Base-by-base conservation (phyloP, 2,888 invertebrate genomes). In the Acanthosepion lycidas region DNA sequence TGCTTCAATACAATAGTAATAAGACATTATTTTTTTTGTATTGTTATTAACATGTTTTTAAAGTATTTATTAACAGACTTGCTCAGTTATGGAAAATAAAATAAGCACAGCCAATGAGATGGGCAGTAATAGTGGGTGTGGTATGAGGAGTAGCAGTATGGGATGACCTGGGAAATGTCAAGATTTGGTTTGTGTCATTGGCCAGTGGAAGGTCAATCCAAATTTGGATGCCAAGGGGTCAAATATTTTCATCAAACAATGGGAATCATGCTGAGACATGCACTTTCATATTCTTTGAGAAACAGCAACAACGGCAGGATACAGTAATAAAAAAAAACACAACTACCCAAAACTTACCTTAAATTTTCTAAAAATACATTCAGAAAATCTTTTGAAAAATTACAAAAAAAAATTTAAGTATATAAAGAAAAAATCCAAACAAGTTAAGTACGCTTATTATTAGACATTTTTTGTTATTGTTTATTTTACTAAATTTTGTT, bases 191-290 rank as follows among this genome's bases (percentile, higher is more conserved):
- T 78, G 78, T 33, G 33, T 78, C 78, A 78, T 78, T 78, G 78
- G 78, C 78, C 78, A 78, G 33, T 78, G 78, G 78, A 78, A 78
- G 78, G 78, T 78, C 78, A 78, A 33, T n/a, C 78, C 78, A 78
- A 78, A 78, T 33, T 78, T 78, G n/a, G 78, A 78, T 33, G 78
- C 78, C 78, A 78, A 78, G 78, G 33, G 78, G n/a, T 78, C 78
- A n/a, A 78, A 78, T 78, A 78, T 78, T 78, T 78, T 78, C 15
- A 78, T 78, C 33, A 33, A 78, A 78, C 78, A 78, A 78, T 78
- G 12, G 78, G 78, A n/a, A 78, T 33, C 78, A 33, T 33, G 78
- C 78, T 78, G 78, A 78, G 78, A 78, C n/a, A 78, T 78, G 78
- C 78, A 78, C 78, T 78, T 78, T 78, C 78, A 78, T 4, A 78